Base-by-base conservation (phyloP, 2,797 vertebrate species). In the Pantherophis vulpinus region DNA sequence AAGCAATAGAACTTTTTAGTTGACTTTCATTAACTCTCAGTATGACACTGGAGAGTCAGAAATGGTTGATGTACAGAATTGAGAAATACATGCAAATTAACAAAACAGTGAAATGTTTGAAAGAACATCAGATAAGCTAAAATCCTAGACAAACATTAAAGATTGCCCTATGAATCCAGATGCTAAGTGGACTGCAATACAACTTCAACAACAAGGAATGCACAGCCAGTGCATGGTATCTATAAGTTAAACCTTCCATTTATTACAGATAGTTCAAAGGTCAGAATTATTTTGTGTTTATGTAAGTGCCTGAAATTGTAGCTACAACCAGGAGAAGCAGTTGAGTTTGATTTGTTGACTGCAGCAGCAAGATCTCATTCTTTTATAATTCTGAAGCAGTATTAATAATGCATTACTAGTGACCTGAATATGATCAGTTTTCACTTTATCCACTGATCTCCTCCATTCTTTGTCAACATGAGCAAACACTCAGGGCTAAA, bases 1-100 rank as follows among this genome's bases (percentile, higher is more conserved):
- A 93, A 95, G 55, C 29, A 92, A 58, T 61, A 94, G 58, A 59
- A 42, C 32, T 92, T 94, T 95, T 93, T 91, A 87, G 87, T 59
- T 87, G 29, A n/a, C 92, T 90, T 91, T 94, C 88, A 66, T 91
- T 0, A 0, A 60, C 79, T 93, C 79, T 94, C 93, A 58, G 51
- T 10, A n/a, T 55, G 74, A 90, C 79, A 93, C 42, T 79, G 42
- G 11, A 90, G 92, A 61, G 79, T 6, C 58, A 91, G 42, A 79
- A 91, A n/a, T n/a, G 16, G 58, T 58, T 55, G 20, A 14, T 87
- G 13, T n/a, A 9, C 25, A 47, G 27, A 51, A 47, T 10, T 42
- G n/a, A 47, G 27, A 42, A 59, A 88, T 56, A 37, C 10, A 58
- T 37, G 20, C 9, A 56, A n/a, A 91, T 87, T 42, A 91, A 56